A percentile compares a stretch with the other conserved stretches of the same genome.
phyloP scores from a whole-genome alignment of 2,113 vertebrate species.

The Bolborhynchus lineola region DNA sequence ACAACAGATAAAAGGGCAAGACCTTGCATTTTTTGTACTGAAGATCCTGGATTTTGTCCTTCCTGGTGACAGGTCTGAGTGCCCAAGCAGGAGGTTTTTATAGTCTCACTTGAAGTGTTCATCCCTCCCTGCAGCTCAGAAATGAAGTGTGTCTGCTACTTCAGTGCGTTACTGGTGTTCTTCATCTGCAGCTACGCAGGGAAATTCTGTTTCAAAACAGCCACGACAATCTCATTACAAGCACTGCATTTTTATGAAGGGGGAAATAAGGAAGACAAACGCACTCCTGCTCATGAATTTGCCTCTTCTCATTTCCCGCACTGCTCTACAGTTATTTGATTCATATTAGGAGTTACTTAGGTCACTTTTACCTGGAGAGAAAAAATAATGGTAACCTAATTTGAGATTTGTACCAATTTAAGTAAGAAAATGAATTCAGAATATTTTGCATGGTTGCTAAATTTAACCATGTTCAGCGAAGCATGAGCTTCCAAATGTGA shows the following conservation, averaged over 20 bases:
- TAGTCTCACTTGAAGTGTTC: not conserved
- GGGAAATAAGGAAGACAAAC: not conserved
- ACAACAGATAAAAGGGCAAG: not conserved
- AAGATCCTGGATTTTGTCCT: not conserved
- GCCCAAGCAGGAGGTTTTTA: not conserved
- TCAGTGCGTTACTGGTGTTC: not conserved
- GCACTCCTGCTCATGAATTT: not conserved
- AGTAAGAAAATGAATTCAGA: slow-evolving; percentile 20
- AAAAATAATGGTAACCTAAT: slow-evolving; percentile 22
- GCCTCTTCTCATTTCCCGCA: not conserved
- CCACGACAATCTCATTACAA: not conserved
- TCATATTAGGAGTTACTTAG: slow-evolving; percentile 21
- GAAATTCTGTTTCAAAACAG: not conserved
- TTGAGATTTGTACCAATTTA: slow-evolving; percentile 39
- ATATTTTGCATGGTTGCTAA: slow-evolving; percentile 35
- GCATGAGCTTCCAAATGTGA: not conserved
- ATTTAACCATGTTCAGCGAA: not conserved
- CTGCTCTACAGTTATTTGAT: slow-evolving; percentile 13
- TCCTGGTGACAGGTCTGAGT: not conserved
- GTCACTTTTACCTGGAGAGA: slow-evolving; percentile 16
- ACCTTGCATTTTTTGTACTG: not conserved
- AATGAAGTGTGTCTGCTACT: not conserved
- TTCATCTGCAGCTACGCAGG: not conserved
- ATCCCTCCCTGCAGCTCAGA: not conserved
- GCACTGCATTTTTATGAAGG: not conserved